phyloP scores from a whole-genome alignment of 1,140 invertebrate species.

The Cherax destructor region DNA sequence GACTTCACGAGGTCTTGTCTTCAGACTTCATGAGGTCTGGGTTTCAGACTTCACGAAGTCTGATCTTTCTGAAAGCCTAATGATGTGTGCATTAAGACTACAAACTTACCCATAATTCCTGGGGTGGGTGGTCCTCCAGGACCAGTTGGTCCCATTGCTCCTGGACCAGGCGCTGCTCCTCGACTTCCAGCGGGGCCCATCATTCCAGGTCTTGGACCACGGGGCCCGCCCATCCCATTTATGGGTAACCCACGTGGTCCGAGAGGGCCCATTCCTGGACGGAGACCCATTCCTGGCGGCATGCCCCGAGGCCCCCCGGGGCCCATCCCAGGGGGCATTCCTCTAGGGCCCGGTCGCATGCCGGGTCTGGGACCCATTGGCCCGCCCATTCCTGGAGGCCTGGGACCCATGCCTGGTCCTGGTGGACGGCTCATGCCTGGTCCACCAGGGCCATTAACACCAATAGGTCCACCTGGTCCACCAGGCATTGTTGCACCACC shows the following conservation, averaged over 20 bases:
- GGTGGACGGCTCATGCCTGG: constrained; percentile 40
- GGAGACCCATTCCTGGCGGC: constrained; percentile 57
- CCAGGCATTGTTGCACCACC: constrained; percentile 5
- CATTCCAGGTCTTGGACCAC: constrained; percentile 57
- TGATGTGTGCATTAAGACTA: not conserved
- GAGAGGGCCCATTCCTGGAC: constrained; percentile 58
- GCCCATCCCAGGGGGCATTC: constrained; percentile 60
- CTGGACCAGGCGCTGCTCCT: constrained; percentile 48
- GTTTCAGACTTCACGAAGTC: no score
- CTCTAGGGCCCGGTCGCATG: constrained; percentile 51
- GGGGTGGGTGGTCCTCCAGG: constrained; percentile 28
- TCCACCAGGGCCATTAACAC: constrained; percentile 29
- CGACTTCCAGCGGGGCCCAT: constrained; percentile 45
- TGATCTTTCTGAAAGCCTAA: no score
- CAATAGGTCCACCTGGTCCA: constrained; percentile 36
- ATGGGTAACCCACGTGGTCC: constrained; percentile 63
- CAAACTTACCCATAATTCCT: constrained; percentile 31
- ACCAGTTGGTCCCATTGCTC: constrained; percentile 31
- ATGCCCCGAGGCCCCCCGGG: constrained; percentile 50
- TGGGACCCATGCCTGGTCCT: constrained; percentile 50
- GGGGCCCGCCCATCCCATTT: constrained; percentile 60
- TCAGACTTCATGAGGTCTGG: no score
- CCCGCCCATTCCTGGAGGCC: constrained; percentile 56
- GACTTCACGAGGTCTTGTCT: no score
- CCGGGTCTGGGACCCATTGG: constrained; percentile 48